Conservation (phyloP, 1,140 invertebrate genomes). For the Mya arenaria region DNA sequence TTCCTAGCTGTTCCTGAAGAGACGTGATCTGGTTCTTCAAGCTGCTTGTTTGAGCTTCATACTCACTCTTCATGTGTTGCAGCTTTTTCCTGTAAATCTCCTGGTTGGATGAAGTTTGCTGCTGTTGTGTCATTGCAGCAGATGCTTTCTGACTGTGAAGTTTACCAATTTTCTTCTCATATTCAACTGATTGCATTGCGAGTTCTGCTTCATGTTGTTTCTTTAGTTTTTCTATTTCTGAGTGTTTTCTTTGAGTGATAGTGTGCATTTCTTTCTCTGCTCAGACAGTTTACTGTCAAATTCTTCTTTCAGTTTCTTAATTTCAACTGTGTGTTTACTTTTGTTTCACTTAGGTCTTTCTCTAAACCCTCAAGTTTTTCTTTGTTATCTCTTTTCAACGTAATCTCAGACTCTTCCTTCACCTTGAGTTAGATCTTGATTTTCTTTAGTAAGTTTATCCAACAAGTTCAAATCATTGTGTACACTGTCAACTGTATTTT, state of each 20-base stretch:
- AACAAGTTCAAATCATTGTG: slow-evolving; percentile 30
- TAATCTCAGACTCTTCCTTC: too few relatives aligned
- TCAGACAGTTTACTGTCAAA: slow-evolving; percentile 11
- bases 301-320: slow-evolving; percentile 1
- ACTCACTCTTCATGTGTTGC: slow-evolving; percentile 29
- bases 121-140: slow-evolving; percentile 22
- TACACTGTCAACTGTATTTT: slow-evolving; percentile 16
- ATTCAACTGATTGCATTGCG: background rate
- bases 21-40: slow-evolving; percentile 21
- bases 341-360: background rate
- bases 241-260: background rate
- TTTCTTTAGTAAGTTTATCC: slow-evolving; percentile 30
- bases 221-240: slow-evolving; percentile 12
- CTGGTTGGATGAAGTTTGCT: slow-evolving; percentile 23
- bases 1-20: slow-evolving; percentile 31
- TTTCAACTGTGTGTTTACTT: background rate
- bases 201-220: slow-evolving; percentile 22
- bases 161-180: slow-evolving; percentile 30
- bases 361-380: background rate
- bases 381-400: slow-evolving; percentile 5
- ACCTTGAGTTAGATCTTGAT: slow-evolving; percentile 13
- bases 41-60: slow-evolving; percentile 14
- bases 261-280: slow-evolving; percentile 22
- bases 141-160: slow-evolving; percentile 18
- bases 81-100: slow-evolving; percentile 42